These are phyloP conservation scores for Stegastes partitus DNA, from an alignment of 2,113 vertebrate species.

Conservation along the genomic window DNA sequence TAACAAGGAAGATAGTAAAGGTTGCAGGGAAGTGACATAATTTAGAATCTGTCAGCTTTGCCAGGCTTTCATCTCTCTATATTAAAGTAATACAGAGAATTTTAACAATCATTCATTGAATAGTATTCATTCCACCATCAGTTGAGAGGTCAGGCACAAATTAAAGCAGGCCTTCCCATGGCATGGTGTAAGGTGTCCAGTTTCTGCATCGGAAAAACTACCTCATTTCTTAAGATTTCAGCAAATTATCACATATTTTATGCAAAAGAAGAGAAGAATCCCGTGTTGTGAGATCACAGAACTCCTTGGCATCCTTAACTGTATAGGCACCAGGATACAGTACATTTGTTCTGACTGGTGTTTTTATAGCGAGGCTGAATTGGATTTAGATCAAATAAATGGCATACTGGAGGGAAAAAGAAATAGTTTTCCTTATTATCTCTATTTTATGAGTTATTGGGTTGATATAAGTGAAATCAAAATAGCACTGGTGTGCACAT, in stretches of 20 bases:
- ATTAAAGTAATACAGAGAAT: no score
- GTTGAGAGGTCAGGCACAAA: no score
- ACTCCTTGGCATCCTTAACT: constrained; percentile 9
- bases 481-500: neutral
- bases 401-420: constrained; percentile 2
- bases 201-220: neutral
- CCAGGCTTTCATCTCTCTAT: no score
- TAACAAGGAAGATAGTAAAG: no score
- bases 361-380: constrained; percentile 8
- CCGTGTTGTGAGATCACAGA: no score
- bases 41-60: no score
- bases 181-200: no score
- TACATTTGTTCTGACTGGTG: constrained; percentile 14
- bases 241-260: neutral
- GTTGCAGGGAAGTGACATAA: no score
- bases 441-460: constrained; percentile 19
- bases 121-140: no score
- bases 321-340: neutral
- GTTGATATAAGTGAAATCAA: constrained; percentile 4
- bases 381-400: constrained; percentile 22
- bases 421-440: constrained; percentile 12
- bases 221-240: neutral
- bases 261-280: neutral
- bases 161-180: no score
- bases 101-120: no score